Evolutionary conservation across 37 sponge, comb jelly and placozoan genomes (phyloP), one percentile per base, ranked within the genome.

Genomic region (Haliclona indistincta): DNA sequence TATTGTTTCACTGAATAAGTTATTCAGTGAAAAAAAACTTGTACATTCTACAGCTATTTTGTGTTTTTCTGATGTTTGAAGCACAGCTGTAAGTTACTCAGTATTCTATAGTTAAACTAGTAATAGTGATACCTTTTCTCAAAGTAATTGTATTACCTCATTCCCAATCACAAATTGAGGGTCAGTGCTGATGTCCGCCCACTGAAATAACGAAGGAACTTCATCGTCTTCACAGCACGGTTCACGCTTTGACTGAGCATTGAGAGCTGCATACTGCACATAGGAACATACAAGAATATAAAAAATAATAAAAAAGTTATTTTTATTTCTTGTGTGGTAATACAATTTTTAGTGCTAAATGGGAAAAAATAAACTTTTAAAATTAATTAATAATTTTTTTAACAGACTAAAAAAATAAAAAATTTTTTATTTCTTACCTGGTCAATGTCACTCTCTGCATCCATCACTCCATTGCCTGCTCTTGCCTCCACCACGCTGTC

Each of bases 111-210:
- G 15, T 17, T 47, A 47, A 17, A 10, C 34, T 44, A 68, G 19
- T 68, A 68, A 25, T 0, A 23, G 11, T 41, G n/a, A 66, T 32
- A 11, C 5, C 32, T 73, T 47, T 47, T 17, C 13, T 17, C 10
- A 47, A 17, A 23, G 11, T 41, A 47, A 66, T 32, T 20, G 11
- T 26, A 70, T 68, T 41, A 94, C 95, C 75, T 86, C 82, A 65
- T 74, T 75, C 2, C 95, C 95, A 60, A 89, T 83, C 28, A 94
- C 84, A 78, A 74, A 89, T 35, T 28, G 43, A 0, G 95, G 95
- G 30, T 79, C 26, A 11, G 35, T 70, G 8, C 45, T 68, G 67
- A 89, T 56, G 61, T 94, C 84, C 28, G 87, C 77, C 81, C 81
- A 87, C 38, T 72, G 45, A 23, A 81, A 58, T n/a, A n/a, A n/a